Base-by-base conservation (phyloP, 1,140 invertebrate genomes). In the Pissodes strobi region DNA sequence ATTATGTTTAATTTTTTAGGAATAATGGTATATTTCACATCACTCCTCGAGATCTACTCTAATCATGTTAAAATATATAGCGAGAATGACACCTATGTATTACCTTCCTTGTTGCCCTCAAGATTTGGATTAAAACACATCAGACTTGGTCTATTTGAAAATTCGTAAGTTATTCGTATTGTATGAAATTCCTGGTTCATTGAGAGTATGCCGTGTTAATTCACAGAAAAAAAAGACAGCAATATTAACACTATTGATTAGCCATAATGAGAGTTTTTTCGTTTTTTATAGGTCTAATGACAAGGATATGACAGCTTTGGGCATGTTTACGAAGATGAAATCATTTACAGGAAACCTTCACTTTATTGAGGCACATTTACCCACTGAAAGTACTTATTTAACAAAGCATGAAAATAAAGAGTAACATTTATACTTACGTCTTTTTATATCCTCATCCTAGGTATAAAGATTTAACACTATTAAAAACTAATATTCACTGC, bases 81-180 rank as follows among this genome's bases (percentile, higher is more conserved):
- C 17, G 10, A 17, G 2, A 19, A 6, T 21, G 25, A 27, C 9
- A 18, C 15, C 3, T 18, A 45, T 21, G 5, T 45, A 19, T 19
- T 53, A 39, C 19, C 37, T 34, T 10, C 5, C 19, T 12, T 53
- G 19, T 10, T 19, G 18, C 51, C 30, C 4, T 15, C 10, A 9
- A 53, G 34, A 22, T 37, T 53, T 38, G 51, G 15, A n/a, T 34
- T 53, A 10, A 53, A 39, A 13, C 27, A 53, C 13, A 22, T 53
- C 2, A 19, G n/a, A 13, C 5, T 17, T 0, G 51, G 19, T 19
- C 10, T 53, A 23, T 53, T 53, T 22, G 13, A 21, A 21, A 53
- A 53, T 39, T 22, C 8, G 51, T 48, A 48, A 48, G 45, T 48
- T n/a, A 37, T n/a, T n/a, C n/a, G n/a, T n/a, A n/a, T n/a, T n/a